Evolutionary conservation across 2,797 vertebrate species (phyloP).

Genomic region (Anguilla anguilla): DNA sequence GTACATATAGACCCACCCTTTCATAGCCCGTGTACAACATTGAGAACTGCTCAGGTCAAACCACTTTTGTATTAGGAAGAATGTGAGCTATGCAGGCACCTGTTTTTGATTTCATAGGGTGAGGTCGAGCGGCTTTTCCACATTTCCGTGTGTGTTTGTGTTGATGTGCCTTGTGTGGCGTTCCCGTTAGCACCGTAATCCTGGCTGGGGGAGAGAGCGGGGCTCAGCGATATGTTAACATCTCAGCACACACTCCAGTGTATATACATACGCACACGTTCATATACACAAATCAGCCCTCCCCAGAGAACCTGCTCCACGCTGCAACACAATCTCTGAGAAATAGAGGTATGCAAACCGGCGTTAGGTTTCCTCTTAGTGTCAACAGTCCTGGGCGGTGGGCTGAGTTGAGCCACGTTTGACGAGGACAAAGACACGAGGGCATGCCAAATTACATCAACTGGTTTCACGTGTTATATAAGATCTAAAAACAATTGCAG

Average conservation of each 20-base stretch:
- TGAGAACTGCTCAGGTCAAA: constrained; percentile 75
- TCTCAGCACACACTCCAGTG: constrained; percentile 56
- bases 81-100: constrained; percentile 79
- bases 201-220: constrained; percentile 36
- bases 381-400: constrained; percentile 50
- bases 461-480: constrained; percentile 42
- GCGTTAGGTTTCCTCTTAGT: constrained; percentile 53
- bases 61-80: constrained; percentile 75
- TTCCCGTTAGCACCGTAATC: constrained; percentile 22
- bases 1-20: constrained; percentile 53
- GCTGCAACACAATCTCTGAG: constrained; percentile 41
- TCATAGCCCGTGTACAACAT: constrained; percentile 66
- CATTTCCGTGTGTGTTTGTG: constrained; percentile 34
- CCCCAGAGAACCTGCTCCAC: constrained; percentile 40
- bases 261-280: constrained; percentile 60
- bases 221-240: constrained; percentile 59
- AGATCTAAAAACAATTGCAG: constrained; percentile 36
- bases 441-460: constrained; percentile 50
- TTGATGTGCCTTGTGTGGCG: constrained; percentile 38
- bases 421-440: constrained; percentile 48
- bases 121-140: constrained; percentile 50
- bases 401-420: constrained; percentile 48
- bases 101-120: constrained; percentile 77
- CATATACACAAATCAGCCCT: constrained; percentile 60
- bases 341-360: constrained; percentile 41